Percentiles rank a stretch among this genome's conserved stretches.
Conservation (phyloP, 2,797 vertebrate species). For the Macropodus opercularis region DNA sequence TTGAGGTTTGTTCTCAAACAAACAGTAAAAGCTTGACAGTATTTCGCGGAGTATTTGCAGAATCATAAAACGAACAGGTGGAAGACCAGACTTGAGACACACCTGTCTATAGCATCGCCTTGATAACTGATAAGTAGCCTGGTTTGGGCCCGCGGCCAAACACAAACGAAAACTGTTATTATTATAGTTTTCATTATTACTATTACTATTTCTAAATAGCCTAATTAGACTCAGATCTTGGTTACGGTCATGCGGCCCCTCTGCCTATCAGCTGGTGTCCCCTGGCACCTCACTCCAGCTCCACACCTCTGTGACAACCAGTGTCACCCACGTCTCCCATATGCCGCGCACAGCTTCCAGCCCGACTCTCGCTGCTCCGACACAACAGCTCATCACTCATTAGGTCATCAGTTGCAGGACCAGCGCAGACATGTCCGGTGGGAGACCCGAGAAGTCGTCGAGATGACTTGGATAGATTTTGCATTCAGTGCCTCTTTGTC, state of each 20-base stretch:
- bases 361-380: constrained; percentile 37
- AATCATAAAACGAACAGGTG: constrained; percentile 86
- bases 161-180: not conserved
- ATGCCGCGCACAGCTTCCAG: constrained; percentile 73
- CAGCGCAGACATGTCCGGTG: constrained; percentile 32
- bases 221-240: constrained; percentile 42
- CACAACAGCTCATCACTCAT: constrained; percentile 77
- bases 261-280: constrained; percentile 83
- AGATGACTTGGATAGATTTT: constrained; percentile 39
- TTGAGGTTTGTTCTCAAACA: constrained; percentile 78
- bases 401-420: constrained; percentile 68
- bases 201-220: not conserved
- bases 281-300: constrained; percentile 72
- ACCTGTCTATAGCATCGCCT: constrained; percentile 73
- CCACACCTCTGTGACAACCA: constrained; percentile 50
- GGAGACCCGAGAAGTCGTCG: constrained; percentile 30
- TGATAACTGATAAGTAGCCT: constrained; percentile 74
- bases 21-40: constrained; percentile 74
- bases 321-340: constrained; percentile 81
- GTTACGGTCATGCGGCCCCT: constrained; percentile 39
- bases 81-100: constrained; percentile 72
- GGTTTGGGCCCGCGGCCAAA: constrained; percentile 4
- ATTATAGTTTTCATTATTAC: not conserved
- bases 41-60: constrained; percentile 70
- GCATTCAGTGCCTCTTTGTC: constrained; percentile 11